A percentile compares a stretch with the other conserved stretches of the same genome.
These are phyloP conservation scores for Coregonus sp. DNA, from an alignment of 2,797 vertebrate genomes.

Conservation along the genomic window DNA sequence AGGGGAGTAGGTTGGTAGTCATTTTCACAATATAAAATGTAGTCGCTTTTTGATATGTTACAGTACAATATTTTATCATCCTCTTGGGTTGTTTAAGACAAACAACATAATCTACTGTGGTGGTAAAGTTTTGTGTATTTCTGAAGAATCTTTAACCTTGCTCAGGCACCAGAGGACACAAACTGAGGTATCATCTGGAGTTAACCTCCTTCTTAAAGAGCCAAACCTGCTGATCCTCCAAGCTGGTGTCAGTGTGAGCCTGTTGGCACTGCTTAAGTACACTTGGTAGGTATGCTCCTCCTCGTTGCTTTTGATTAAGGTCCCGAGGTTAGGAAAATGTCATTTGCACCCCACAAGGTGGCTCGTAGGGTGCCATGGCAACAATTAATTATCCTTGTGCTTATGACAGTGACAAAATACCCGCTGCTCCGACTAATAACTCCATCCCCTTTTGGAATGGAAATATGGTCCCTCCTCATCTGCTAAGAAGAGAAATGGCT, in stretches of 20 bases:
- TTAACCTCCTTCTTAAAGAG: constrained; percentile 33
- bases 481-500: constrained; percentile 66
- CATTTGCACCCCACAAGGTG: constrained; percentile 80
- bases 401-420: constrained; percentile 85
- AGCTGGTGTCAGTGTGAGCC: constrained; percentile 62
- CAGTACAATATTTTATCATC: not conserved
- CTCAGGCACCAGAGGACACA: not conserved
- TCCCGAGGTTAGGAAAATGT: constrained; percentile 84
- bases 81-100: not conserved
- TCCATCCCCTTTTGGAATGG: constrained; percentile 76
- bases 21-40: too few species aligned
- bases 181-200: not conserved
- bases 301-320: constrained; percentile 83
- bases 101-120: not conserved
- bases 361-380: constrained; percentile 69
- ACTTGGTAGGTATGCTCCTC: constrained; percentile 62
- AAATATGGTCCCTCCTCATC: constrained; percentile 70
- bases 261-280: constrained; percentile 51
- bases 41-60: too few species aligned
- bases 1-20: too few species aligned
- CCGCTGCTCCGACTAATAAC: constrained; percentile 72
- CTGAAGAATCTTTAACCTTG: not conserved
- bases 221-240: constrained; percentile 61
- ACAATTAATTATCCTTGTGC: constrained; percentile 82
- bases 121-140: not conserved